Evolutionary conservation across 1,140 invertebrate species (phyloP).

Genomic region (Coenobita brevimanus): DNA sequence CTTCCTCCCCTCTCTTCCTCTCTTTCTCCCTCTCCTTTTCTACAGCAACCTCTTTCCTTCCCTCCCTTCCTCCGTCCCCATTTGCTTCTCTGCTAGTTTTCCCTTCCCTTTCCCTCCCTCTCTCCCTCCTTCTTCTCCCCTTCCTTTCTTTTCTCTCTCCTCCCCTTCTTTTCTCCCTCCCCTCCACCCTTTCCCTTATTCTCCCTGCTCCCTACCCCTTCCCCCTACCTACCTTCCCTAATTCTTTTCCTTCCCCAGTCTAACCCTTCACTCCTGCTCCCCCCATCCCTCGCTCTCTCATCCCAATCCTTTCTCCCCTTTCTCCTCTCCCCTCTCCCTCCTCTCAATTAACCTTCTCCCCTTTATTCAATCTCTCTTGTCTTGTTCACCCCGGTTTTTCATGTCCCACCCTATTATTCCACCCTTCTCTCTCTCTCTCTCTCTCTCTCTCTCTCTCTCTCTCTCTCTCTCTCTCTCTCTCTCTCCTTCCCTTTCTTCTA

Average conservation of each 20-base stretch:
- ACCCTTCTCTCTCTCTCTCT: not conserved
- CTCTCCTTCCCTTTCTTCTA: not conserved
- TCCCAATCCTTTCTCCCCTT: not conserved
- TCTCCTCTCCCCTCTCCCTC: not conserved
- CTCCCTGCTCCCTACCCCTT: not conserved
- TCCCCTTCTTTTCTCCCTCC: not conserved
- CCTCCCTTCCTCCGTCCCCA: not conserved
- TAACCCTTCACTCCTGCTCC: too few relatives aligned
- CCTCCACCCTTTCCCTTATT: too few relatives aligned
- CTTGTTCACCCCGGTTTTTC: not conserved
- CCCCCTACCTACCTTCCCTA: not conserved
- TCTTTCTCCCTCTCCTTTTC: not conserved
- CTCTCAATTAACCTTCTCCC: not conserved
- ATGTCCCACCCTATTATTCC: not conserved
- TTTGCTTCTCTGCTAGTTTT: not conserved
- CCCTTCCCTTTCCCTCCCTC: not conserved
- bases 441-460: not conserved
- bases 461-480: not conserved
- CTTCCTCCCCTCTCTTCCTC: not conserved
- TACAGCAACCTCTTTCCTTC: not conserved
- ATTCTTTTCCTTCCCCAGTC: too few relatives aligned
- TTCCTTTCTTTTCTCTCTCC: not conserved
- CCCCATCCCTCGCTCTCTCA: not conserved
- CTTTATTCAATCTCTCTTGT: constrained; percentile 11
- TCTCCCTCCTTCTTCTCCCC: not conserved